These are phyloP conservation scores for Meandrina meandrites DNA, from an alignment of 92 coral and sea anemone species.

Conservation along the genomic window DNA sequence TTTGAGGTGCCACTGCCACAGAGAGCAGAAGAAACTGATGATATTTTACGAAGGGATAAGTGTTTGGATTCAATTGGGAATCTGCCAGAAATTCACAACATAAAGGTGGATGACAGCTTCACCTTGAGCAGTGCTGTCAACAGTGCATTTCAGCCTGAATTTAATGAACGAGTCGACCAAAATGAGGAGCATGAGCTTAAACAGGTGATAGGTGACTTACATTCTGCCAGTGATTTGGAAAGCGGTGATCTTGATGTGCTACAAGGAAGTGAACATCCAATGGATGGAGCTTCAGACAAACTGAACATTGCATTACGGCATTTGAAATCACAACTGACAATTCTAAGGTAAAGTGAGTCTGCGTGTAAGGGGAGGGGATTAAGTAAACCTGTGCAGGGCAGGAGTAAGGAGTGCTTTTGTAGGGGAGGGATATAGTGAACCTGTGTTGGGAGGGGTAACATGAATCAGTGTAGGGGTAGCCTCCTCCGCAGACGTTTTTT, in stretches of 20 bases:
- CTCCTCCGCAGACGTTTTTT: no score
- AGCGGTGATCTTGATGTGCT: not conserved
- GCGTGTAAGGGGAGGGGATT: not conserved
- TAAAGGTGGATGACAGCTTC: not conserved
- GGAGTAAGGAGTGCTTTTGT: not conserved
- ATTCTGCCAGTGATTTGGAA: not conserved
- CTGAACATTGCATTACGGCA: conserved; percentile 2
- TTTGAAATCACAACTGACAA: conserved; percentile 18
- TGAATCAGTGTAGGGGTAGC: not conserved
- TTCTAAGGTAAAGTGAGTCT: conserved; percentile 28
- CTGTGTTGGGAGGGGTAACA: not conserved
- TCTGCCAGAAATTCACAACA: not conserved
- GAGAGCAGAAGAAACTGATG: not conserved
- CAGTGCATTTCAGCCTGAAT: not conserved
- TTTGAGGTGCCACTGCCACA: not conserved
- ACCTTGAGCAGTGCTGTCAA: not conserved
- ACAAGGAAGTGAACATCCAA: not conserved
- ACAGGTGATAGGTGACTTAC: not conserved
- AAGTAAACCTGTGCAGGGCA: not conserved
- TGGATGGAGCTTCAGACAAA: not conserved
- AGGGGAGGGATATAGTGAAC: not conserved
- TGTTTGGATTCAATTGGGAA: not conserved
- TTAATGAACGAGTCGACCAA: not conserved
- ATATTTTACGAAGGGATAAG: not conserved
- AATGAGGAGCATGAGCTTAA: not conserved